Evolutionary conservation across 1,140 invertebrate species (phyloP).

Genomic region (Heterodera schachtii): DNA sequence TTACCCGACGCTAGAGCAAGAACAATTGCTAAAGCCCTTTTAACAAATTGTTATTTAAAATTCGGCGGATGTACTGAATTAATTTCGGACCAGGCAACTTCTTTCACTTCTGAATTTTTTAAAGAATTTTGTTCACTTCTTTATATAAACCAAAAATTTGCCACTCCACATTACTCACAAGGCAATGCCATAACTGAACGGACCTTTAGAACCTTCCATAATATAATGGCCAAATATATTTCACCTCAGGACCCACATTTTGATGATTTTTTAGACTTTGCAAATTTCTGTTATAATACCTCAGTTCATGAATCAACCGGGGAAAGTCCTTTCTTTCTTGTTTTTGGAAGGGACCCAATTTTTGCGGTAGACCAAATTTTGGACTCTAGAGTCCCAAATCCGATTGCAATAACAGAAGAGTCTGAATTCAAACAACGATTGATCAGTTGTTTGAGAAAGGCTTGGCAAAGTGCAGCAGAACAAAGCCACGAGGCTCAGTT

Average conservation of each 20-base stretch:
- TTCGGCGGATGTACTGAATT: slow-evolving; percentile 19
- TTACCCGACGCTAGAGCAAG: slow-evolving; percentile 12
- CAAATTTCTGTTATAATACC: slow-evolving; percentile 13
- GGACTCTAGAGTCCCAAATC: not conserved
- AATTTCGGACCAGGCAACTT: slow-evolving; percentile 23
- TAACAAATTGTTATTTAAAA: slow-evolving; percentile 21
- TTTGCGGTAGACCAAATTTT: slow-evolving; percentile 1
- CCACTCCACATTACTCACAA: slow-evolving; percentile 9
- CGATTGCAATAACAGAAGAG: not conserved
- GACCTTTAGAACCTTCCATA: slow-evolving; percentile 22
- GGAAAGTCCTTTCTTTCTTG: slow-evolving; percentile 12
- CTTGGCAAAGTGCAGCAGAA: not conserved
- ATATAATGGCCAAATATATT: slow-evolving; percentile 16
- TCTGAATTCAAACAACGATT: slow-evolving; percentile 10
- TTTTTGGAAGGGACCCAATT: not conserved
- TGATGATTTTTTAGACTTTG: slow-evolving; percentile 11
- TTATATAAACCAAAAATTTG: slow-evolving; percentile 20
- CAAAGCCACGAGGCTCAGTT: not conserved
- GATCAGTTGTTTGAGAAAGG: not conserved
- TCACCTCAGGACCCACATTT: not conserved
- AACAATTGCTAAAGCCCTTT: slow-evolving; percentile 21
- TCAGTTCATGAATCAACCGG: slow-evolving; percentile 11
- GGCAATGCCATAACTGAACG: slow-evolving; percentile 15
- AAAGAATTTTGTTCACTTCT: slow-evolving; percentile 14
- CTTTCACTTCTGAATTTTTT: slow-evolving; percentile 17